Evolutionary conservation across 1,140 invertebrate species (phyloP).

Genomic region (Saccostrea echinata): DNA sequence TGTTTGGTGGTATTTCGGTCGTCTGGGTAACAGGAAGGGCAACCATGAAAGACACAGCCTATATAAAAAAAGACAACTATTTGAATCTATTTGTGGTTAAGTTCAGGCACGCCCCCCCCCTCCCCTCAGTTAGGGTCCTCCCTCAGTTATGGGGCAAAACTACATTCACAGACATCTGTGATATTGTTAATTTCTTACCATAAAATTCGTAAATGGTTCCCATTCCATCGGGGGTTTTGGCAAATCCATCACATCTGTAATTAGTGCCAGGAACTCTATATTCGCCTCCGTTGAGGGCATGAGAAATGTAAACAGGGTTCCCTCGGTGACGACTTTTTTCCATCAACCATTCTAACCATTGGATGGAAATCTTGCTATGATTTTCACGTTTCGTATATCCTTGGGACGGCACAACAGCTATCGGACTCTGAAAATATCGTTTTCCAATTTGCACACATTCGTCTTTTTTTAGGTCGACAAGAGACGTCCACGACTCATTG

Average conservation of each 20-base stretch:
- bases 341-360: no score
- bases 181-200: conserved; percentile 51
- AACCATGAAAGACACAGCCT: conserved; percentile 66
- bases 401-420: no score
- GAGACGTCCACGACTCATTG: background rate
- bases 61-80: conserved; percentile 11
- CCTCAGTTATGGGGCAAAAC: background rate
- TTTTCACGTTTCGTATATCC: no score
- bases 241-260: conserved; percentile 58
- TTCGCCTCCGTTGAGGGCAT: conserved; percentile 56
- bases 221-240: conserved; percentile 29
- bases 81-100: background rate
- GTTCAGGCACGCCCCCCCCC: no score
- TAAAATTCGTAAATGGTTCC: conserved; percentile 60
- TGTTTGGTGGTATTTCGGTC: no score
- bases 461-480: background rate
- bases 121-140: background rate
- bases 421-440: background rate
- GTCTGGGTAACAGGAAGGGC: conserved; percentile 61
- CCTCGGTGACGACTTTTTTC: background rate
- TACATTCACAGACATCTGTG: background rate
- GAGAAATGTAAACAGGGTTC: conserved; percentile 11
- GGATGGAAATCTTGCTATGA: no score
- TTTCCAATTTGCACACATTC: conserved; percentile 6
- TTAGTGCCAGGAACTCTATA: conserved; percentile 27